These are phyloP conservation scores for Lontra canadensis DNA, from an alignment of 2,113 vertebrate genomes.

Conservation along the genomic window DNA sequence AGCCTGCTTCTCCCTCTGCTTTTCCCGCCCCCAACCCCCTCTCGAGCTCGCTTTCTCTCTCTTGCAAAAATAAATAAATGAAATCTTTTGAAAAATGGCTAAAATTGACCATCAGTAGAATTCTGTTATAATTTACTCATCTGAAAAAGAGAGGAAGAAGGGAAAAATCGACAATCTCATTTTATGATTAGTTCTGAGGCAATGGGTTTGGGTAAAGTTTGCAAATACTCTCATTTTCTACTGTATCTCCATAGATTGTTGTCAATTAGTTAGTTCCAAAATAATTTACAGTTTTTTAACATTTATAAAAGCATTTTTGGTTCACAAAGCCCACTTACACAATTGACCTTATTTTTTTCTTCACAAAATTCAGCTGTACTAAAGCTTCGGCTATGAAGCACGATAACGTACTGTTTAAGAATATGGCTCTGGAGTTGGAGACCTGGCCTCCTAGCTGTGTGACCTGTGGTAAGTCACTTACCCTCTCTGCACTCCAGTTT, in stretches of 20 bases:
- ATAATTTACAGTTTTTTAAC: background rate
- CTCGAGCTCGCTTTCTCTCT: no score
- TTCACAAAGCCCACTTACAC: background rate
- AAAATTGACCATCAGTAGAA: background rate
- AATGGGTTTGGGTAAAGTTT: background rate
- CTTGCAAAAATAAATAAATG: background rate
- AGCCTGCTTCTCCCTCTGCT: no score
- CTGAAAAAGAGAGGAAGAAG: background rate
- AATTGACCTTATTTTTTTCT: background rate
- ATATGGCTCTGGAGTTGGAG: background rate
- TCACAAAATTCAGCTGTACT: background rate
- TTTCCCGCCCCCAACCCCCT: no score
- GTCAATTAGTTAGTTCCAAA: background rate
- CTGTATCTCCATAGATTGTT: background rate
- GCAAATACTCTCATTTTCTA: conserved; percentile 29
- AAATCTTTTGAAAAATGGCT: background rate
- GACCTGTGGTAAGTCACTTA: background rate
- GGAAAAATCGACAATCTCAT: background rate
- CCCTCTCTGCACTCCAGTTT: background rate
- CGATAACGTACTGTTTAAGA: background rate
- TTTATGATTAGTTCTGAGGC: conserved; percentile 3
- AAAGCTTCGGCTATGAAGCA: background rate
- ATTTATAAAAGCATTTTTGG: background rate
- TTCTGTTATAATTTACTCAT: background rate
- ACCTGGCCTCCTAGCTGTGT: background rate